Conservation (phyloP, 2,888 invertebrate species). For the Dioctria rufipes region DNA sequence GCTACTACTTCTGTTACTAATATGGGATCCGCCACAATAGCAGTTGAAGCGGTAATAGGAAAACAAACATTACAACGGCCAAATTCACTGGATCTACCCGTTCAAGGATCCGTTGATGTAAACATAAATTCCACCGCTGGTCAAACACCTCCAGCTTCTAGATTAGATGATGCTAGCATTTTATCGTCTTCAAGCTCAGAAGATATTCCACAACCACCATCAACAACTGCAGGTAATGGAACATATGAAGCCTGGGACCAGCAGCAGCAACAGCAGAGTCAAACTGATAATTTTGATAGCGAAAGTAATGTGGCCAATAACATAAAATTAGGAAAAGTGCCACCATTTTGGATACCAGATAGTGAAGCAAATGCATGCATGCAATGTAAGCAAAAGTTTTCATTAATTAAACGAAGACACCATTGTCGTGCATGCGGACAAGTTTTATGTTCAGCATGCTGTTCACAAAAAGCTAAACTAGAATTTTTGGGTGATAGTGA, state of each 20-base stretch:
- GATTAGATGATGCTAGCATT: slow-evolving; percentile 37
- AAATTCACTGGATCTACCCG: slow-evolving; percentile 67
- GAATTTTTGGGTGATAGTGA: slow-evolving; percentile 82
- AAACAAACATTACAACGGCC: slow-evolving; percentile 66
- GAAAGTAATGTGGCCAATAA: slow-evolving; percentile 56
- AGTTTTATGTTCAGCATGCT: slow-evolving; percentile 86
- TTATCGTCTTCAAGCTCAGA: slow-evolving; percentile 64
- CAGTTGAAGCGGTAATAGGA: not conserved
- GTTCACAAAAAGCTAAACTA: slow-evolving; percentile 79
- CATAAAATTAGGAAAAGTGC: slow-evolving; percentile 78
- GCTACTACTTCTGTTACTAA: not conserved
- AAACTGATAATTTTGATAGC: not conserved
- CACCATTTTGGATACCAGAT: slow-evolving; percentile 92
- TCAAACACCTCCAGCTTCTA: slow-evolving; percentile 66
- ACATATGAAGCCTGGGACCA: not conserved
- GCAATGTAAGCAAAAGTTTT: slow-evolving; percentile 86
- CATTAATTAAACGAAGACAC: slow-evolving; percentile 85
- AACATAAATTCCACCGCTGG: slow-evolving; percentile 62
- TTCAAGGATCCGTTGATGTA: slow-evolving; percentile 47
- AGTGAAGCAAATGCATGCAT: slow-evolving; percentile 85
- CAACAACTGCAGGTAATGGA: slow-evolving; percentile 49
- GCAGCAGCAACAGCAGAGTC: slow-evolving; percentile 61
- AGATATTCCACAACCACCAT: slow-evolving; percentile 61
- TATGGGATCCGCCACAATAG: slow-evolving; percentile 16
- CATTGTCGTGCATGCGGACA: slow-evolving; percentile 91